Conservation (phyloP, 1,140 invertebrate genomes). For the Colletes latitarsis region DNA sequence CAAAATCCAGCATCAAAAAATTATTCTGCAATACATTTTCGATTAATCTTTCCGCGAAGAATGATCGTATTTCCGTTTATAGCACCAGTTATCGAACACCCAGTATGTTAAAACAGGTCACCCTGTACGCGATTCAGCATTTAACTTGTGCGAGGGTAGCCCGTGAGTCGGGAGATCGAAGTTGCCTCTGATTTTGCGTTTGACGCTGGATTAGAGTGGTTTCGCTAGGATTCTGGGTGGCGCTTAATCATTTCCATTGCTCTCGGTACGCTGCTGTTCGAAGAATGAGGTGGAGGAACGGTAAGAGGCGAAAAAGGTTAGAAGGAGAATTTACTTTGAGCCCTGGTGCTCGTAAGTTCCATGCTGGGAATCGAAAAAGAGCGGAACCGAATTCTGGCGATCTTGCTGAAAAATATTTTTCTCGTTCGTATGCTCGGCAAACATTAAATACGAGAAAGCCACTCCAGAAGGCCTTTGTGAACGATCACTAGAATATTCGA, state of each 20-base stretch:
- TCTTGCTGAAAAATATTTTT: constrained; percentile 16
- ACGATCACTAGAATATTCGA: not conserved
- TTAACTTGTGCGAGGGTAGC: not conserved
- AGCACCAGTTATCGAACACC: too few relatives aligned
- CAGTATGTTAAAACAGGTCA: too few relatives aligned
- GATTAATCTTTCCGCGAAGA: too few relatives aligned
- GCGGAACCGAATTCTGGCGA: constrained; percentile 11
- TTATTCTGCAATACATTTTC: too few relatives aligned
- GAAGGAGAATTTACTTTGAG: constrained; percentile 18
- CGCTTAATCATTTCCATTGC: constrained; percentile 70
- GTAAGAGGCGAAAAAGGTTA: constrained; percentile 6
- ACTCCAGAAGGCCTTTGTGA: not conserved
- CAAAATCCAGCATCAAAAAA: too few relatives aligned
- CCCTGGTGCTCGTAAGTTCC: not conserved
- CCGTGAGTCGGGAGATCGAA: constrained; percentile 57
- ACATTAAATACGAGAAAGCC: not conserved
- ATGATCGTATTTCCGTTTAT: too few relatives aligned
- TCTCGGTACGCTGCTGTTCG: constrained; percentile 39
- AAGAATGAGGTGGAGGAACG: constrained; percentile 12
- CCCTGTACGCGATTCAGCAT: not conserved
- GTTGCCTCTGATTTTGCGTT: constrained; percentile 72
- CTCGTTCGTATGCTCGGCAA: not conserved
- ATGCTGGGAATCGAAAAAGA: not conserved
- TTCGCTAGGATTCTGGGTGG: constrained; percentile 70
- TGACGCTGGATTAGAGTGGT: constrained; percentile 72